phyloP scores from a whole-genome alignment of 2,113 vertebrate genomes.

The Channa maculata region DNA sequence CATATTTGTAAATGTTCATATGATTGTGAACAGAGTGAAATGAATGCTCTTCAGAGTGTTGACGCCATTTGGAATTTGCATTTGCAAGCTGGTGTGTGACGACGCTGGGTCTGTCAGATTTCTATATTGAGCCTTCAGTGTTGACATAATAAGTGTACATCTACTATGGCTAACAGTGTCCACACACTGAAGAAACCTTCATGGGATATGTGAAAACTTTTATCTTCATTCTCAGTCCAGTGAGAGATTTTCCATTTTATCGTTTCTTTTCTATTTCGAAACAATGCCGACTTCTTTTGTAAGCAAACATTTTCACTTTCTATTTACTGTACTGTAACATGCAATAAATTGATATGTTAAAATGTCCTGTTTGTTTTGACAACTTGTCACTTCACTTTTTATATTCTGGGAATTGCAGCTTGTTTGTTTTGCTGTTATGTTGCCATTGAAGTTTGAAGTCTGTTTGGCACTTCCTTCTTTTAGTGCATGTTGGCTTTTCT shows the following conservation, averaged over 20 bases:
- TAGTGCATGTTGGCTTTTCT: neutral
- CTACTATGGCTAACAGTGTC: neutral
- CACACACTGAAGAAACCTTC: constrained; percentile 3
- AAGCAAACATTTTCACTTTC: constrained; percentile 85
- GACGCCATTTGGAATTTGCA: constrained; percentile 7
- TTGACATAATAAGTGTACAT: constrained; percentile 44
- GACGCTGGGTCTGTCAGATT: constrained; percentile 15
- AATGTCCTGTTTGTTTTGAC: constrained; percentile 41
- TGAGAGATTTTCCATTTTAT: constrained; percentile 46
- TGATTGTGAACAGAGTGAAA: constrained; percentile 29
- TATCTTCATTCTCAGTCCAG: constrained; percentile 25
- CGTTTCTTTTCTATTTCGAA: constrained; percentile 79
- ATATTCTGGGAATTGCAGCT: constrained; percentile 21
- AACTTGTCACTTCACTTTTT: constrained; percentile 46
- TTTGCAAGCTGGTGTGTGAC: constrained; percentile 43
- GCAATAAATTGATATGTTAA: constrained; percentile 92
- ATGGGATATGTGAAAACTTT: constrained; percentile 15
- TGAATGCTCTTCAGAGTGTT: constrained; percentile 16
- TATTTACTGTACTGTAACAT: constrained; percentile 93
- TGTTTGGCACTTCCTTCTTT: constrained; percentile 67
- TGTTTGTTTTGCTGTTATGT: constrained; percentile 26
- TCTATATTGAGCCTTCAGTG: constrained; percentile 46
- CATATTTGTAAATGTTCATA: constrained; percentile 24
- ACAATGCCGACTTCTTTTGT: constrained; percentile 74
- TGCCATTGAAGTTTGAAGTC: constrained; percentile 1